Evolutionary conservation across 2,797 vertebrate genomes (phyloP), one percentile per base, ranked within the genome.

Genomic region (Sciaenops ocellatus): DNA sequence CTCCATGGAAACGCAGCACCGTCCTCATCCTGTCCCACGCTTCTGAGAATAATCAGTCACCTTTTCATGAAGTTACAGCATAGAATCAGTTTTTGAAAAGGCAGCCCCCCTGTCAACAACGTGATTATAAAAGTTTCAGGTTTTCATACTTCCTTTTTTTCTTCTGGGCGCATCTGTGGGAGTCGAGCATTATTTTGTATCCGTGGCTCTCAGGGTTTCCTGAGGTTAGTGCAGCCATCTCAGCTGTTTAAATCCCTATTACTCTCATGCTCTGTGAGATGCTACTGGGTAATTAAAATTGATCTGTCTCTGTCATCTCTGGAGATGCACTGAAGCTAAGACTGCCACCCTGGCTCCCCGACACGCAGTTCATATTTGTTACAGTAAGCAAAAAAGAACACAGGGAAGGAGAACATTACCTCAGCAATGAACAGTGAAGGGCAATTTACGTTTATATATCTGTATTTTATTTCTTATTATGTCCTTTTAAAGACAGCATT

Each of bases 221-320:
- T 77, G 75, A 87, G 85, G 90, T 87, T 73, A 85, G 42, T 60
- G 71, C 34, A 76, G 85, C 72, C 67, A 71, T 61, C 59, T 76
- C 59, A 75, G 76, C 87, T 84, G 73, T 87, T 93, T 85, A 89
- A 90, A 92, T 91, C 72, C n/a, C 74, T 77, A 88, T 93, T 91
- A 88, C 75, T 83, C 76, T 81, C 78, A 38, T 74, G 70, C 76
- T 89, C 80, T 89, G 79, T 80, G 72, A 85, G 74, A 75, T 52
- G 60, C 72, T 73, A 26, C 73, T 5, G 57, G 78, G 77, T 90
- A 91, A 94, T 93, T 93, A 89, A 92, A 92, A 93, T 92, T 86
- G 91, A 94, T 93, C 85, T n/a, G 69, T 83, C 85, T 89, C 76
- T 69, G 64, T 82, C 61, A 51, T 83, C 82, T 64, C 68, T 10